These are phyloP conservation scores for Basileuterus tristriatus DNA, from an alignment of 2,797 vertebrate genomes.

Conservation along the genomic window DNA sequence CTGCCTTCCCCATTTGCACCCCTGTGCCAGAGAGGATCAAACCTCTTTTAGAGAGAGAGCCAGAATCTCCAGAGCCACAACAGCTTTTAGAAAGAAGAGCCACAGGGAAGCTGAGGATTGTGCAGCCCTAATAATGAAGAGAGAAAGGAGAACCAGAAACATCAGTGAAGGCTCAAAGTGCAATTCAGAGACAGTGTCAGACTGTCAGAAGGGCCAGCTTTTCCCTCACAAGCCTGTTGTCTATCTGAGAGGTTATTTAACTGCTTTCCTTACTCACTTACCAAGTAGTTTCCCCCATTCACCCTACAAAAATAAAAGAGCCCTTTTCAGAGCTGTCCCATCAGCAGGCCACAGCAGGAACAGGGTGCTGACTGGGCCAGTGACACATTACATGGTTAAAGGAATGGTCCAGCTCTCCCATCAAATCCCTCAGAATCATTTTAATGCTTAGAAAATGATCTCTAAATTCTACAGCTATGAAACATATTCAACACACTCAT, in stretches of 20 bases:
- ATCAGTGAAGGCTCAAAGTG: neutral
- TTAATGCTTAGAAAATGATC: conserved; percentile 11
- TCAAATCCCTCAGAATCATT: neutral
- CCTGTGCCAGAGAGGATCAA: neutral
- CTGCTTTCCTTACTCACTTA: neutral
- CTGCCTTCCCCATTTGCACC: neutral
- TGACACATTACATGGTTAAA: neutral
- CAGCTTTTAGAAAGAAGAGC: neutral
- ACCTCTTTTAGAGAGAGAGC: neutral
- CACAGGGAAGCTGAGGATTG: neutral
- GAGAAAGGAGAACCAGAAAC: neutral
- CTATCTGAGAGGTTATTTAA: neutral
- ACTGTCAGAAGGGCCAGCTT: neutral
- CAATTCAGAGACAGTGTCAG: neutral
- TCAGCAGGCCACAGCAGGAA: neutral
- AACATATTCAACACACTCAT: neutral
- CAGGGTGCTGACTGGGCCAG: neutral
- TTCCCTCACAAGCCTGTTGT: neutral
- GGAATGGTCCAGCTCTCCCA: neutral
- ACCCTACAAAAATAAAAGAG: neutral
- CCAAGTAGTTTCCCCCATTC: neutral
- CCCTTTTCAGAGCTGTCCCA: neutral
- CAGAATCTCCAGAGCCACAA: neutral
- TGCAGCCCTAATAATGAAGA: neutral
- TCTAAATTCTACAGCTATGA: conserved; percentile 13